A percentile compares a stretch with the other conserved stretches of the same genome.
phyloP scores from a whole-genome alignment of 1,140 invertebrate species.

The Procambarus virginalis region DNA sequence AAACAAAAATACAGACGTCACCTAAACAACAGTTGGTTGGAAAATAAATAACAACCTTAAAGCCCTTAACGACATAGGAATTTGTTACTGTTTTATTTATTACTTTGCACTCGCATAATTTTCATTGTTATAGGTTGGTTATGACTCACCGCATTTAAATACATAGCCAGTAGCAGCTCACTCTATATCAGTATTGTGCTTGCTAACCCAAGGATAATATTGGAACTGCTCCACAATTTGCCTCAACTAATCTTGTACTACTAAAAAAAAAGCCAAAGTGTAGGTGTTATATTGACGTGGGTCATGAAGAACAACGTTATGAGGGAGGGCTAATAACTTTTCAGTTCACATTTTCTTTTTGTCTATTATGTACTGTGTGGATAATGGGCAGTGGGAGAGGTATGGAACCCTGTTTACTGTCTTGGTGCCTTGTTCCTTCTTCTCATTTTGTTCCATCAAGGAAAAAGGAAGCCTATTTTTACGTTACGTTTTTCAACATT shows the following conservation, averaged over 20 bases:
- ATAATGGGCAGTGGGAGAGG: not conserved
- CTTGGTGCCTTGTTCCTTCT: not conserved
- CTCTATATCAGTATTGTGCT: not conserved
- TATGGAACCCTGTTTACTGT: not conserved
- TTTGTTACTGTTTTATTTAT: conserved; percentile 33
- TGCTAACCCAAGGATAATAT: not conserved
- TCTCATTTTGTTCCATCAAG: not conserved
- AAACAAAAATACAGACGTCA: not conserved
- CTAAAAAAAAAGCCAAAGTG: conserved; percentile 1
- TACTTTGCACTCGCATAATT: conserved; percentile 35
- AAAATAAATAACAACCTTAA: not conserved
- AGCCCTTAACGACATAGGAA: not conserved
- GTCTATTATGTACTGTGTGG: not conserved
- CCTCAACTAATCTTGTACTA: conserved; percentile 6
- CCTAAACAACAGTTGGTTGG: not conserved
- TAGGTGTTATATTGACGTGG: conserved; percentile 17
- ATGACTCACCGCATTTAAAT: conserved; percentile 2
- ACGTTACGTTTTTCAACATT: too few relatives aligned
- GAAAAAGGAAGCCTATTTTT: not conserved
- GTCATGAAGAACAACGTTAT: not conserved
- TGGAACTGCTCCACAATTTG: not conserved
- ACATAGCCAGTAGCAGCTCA: not conserved
- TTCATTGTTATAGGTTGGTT: conserved; percentile 19
- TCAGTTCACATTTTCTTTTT: not conserved
- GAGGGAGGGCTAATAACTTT: not conserved